A percentile compares a stretch with the other conserved stretches of the same genome.
phyloP scores from a whole-genome alignment of 2,888 invertebrate genomes.

The Norana najaformis region DNA sequence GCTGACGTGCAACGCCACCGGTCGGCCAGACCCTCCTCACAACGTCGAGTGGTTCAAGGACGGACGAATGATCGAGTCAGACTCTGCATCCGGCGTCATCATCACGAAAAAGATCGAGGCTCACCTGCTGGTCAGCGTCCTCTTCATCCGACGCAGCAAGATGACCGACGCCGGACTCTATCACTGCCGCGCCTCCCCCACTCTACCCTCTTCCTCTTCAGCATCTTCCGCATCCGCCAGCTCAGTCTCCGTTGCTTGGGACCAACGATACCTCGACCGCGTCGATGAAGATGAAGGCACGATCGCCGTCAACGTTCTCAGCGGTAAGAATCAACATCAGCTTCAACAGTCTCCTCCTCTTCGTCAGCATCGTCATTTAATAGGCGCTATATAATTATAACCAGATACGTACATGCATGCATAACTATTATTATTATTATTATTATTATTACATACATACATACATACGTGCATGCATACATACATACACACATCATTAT shows the following conservation, averaged over 20 bases:
- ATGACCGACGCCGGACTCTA: conserved; percentile 54
- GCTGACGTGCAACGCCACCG: conserved; percentile 56
- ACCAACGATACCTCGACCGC: conserved; percentile 13
- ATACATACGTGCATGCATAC: too few species aligned
- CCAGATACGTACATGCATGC: too few species aligned
- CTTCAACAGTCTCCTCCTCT: neutral
- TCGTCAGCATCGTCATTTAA: neutral
- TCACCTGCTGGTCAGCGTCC: conserved; percentile 50
- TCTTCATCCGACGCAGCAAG: conserved; percentile 50
- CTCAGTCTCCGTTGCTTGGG: neutral
- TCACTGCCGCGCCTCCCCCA: conserved; percentile 53
- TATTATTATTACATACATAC: too few species aligned
- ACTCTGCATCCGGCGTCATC: conserved; percentile 47
- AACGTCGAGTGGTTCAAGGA: conserved; percentile 57
- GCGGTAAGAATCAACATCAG: conserved; percentile 48
- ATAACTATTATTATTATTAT: neutral
- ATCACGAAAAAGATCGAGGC: conserved; percentile 53
- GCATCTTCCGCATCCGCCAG: neutral
- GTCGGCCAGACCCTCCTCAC: conserved; percentile 54
- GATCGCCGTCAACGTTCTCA: conserved; percentile 53
- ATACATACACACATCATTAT: too few species aligned
- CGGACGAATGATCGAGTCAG: conserved; percentile 50
- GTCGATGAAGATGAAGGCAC: conserved; percentile 49
- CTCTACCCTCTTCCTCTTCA: conserved; percentile 43
- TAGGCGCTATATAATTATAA: too few species aligned